phyloP scores from a whole-genome alignment of 2,113 vertebrate genomes.

The Hydropotes inermis region DNA sequence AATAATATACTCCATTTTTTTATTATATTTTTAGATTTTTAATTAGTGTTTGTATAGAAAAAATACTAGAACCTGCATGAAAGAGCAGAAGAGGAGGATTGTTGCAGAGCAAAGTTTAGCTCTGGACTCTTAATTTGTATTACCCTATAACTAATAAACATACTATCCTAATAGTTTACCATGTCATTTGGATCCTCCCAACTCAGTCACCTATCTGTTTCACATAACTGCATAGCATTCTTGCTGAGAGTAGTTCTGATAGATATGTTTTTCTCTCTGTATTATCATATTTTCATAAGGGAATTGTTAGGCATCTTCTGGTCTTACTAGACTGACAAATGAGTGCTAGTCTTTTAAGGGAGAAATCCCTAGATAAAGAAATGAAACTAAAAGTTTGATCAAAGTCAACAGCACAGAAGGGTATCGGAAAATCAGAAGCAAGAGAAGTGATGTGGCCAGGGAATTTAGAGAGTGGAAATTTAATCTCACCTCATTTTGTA shows the following conservation, averaged over 20 bases:
- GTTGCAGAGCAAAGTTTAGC: background rate
- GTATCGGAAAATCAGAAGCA: background rate
- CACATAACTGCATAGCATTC: background rate
- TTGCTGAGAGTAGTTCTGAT: conserved; percentile 6
- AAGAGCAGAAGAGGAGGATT: background rate
- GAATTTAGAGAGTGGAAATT: conserved; percentile 12
- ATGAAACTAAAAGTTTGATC: background rate
- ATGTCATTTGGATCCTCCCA: background rate
- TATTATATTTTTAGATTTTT: background rate
- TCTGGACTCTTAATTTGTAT: background rate
- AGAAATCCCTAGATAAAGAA: conserved; percentile 23
- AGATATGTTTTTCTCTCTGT: background rate
- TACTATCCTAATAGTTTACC: background rate
- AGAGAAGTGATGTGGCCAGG: background rate
- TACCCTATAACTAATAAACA: background rate
- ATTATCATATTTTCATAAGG: background rate
- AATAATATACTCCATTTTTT: background rate
- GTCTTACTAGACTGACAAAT: background rate
- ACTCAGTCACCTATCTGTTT: background rate
- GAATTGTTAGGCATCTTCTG: background rate
- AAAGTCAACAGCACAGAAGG: background rate
- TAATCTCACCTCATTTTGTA: conserved; percentile 67
- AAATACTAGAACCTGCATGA: background rate
- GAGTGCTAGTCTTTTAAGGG: background rate
- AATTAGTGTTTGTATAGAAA: background rate